Evolutionary conservation across 2,113 vertebrate species (phyloP), one percentile per base, ranked within the genome.

Genomic region (Hepsetus odoe): DNA sequence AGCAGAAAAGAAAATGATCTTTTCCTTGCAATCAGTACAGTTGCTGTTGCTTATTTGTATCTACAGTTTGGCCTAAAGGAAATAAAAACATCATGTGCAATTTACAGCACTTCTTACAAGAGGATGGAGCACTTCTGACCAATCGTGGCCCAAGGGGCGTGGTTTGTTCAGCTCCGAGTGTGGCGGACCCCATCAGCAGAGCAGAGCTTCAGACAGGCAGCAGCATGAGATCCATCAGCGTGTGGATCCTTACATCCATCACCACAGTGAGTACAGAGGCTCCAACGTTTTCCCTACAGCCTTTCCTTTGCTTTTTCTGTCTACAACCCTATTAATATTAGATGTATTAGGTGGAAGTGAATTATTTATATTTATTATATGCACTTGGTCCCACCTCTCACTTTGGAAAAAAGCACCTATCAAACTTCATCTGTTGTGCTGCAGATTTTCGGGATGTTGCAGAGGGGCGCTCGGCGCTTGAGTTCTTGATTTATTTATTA

Each of bases 241-340:
- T 78, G 66, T 83, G 76, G 55, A 55, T 55, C 6, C 16, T 83
- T 24, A 26, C 55, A 0, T 72, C 40, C 12, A 38, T 83, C 2
- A 67, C 76, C 38, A 28, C 30, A 44, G 81, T 83, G 51, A 83
- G 81, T 83, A 79, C 14, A 16, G 8, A 10, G n/a, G 11, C 51
- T 55, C 2, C 22, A 2, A 35, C 59, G 2, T 30, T 32, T 18
- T 33, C 18, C n/a, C 18, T 33, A 8, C 14, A 58, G 11, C 5
- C 24, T 22, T 14, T 32, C 58, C 12, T 61, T 4, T 59, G 56
- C 6, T 16, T 5, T 59, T 30, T 30, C 0, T 28, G 14, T 18
- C 6, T 20, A 13, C 44, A 12, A 12, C 44, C 44, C 14, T 46
- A 11, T 46, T 46, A n/a, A n/a, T n/a, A n/a, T n/a, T n/a, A n/a